A percentile compares a stretch with the other conserved stretches of the same genome.
Conservation (phyloP, 2,888 invertebrate genomes). For the Apoderus coryli region DNA sequence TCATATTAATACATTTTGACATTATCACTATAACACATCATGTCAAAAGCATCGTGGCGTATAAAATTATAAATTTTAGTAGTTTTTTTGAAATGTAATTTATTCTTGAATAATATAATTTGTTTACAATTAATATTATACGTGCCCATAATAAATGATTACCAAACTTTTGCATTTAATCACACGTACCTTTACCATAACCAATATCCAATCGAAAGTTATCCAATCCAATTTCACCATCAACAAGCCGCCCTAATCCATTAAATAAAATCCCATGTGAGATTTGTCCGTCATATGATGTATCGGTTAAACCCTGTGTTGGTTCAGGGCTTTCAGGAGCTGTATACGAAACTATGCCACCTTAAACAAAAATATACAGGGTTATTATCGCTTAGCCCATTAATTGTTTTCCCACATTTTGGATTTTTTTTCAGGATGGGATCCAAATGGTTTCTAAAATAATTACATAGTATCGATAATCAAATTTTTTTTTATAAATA, state of each 20-base stretch:
- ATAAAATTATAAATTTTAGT: too few relatives aligned
- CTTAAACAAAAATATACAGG: constrained; percentile 28
- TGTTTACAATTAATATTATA: not conserved
- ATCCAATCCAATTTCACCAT: constrained; percentile 47
- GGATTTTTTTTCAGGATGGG: too few relatives aligned
- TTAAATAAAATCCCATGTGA: constrained; percentile 35
- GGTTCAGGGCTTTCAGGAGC: constrained; percentile 38
- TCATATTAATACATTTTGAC: too few relatives aligned
- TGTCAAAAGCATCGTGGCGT: too few relatives aligned
- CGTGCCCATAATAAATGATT: too few relatives aligned
- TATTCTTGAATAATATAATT: not conserved
- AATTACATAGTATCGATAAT: too few relatives aligned
- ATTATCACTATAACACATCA: too few relatives aligned
- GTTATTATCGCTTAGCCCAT: too few relatives aligned
- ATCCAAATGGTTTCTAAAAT: too few relatives aligned
- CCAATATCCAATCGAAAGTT: constrained; percentile 45
- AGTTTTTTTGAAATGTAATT: not conserved
- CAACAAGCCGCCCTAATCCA: constrained; percentile 55
- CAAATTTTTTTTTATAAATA: too few relatives aligned
- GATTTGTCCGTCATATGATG: constrained; percentile 48
- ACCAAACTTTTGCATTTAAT: too few relatives aligned
- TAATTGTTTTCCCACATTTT: too few relatives aligned
- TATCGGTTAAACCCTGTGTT: constrained; percentile 40
- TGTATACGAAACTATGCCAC: constrained; percentile 40
- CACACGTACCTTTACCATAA: constrained; percentile 42